A percentile compares a stretch with the other conserved stretches of the same genome.
phyloP scores from a whole-genome alignment of 2,797 vertebrate genomes.

The Anableps anableps region DNA sequence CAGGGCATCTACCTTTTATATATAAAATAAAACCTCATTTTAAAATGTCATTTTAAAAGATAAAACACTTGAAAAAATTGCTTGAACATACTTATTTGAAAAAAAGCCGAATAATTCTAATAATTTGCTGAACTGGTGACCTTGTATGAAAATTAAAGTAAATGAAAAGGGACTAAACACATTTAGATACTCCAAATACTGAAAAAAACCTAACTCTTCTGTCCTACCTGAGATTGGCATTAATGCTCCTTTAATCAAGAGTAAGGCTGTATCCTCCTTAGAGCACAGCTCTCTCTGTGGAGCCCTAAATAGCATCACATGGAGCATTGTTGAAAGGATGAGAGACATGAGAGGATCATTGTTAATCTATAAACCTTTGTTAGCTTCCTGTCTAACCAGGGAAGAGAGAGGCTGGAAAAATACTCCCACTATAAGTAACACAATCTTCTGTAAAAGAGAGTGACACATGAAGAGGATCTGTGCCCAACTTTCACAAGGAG shows the following conservation, averaged over 20 bases:
- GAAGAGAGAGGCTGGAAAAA: neutral
- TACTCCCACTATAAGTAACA: neutral
- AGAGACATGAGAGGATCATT: constrained; percentile 2
- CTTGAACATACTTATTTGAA: neutral
- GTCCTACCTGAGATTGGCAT: neutral
- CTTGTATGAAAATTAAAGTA: neutral
- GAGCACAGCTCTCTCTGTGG: neutral
- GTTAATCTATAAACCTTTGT: constrained; percentile 10
- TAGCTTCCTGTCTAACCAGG: neutral
- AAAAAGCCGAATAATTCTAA: neutral
- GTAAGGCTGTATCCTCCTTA: neutral
- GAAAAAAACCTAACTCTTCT: neutral
- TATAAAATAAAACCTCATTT: neutral
- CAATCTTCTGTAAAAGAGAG: neutral
- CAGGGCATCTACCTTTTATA: neutral
- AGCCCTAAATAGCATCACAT: neutral
- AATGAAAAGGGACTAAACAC: neutral
- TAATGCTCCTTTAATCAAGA: neutral
- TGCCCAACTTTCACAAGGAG: neutral
- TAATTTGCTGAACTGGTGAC: neutral
- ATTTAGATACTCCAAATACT: neutral
- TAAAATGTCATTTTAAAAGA: neutral
- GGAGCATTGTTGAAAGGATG: constrained; percentile 5
- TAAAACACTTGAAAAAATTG: neutral
- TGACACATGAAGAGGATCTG: neutral